Base-by-base conservation (phyloP, 2,113 vertebrate species). In the Salvelinus sp. region DNA sequence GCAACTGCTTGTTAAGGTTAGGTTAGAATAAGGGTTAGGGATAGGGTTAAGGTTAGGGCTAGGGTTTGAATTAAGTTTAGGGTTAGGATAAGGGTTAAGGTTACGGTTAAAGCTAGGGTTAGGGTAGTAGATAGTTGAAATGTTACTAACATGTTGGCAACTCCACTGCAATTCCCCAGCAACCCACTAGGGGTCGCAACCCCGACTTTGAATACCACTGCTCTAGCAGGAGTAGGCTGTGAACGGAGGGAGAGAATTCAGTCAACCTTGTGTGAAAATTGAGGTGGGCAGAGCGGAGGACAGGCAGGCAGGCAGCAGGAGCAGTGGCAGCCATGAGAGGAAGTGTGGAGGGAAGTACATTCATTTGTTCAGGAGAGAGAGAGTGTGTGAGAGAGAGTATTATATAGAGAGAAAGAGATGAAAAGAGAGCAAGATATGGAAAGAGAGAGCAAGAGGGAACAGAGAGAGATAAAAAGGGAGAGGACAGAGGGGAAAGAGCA, bases 201-300 rank as follows among this genome's bases (percentile, higher is more conserved):
- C 38, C 38, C 38, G 38, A 44, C 38, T 44, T 44, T 44, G 9
- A 44, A 44, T 44, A 12, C 38, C 38, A 44, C 50, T 23, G 58
- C n/a, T 22, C 58, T 66, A 66, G 64, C 3, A 28, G 64, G 25
- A 66, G 23, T 13, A 28, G 64, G 64, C 64, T 23, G 23, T 23
- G 10, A 28, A 28, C 3, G 70, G 27, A 30, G 65, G 63, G 70
- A 72, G 58, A 76, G 77, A 85, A 80, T 88, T 86, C 76, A 89
- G 83, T 88, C 86, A 86, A 83, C 66, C 81, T 79, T 70, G 84
- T 86, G 87, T 86, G 82, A 86, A 86, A 85, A 86, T 87, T 78
- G 85, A 84, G 74, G 0, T 73, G 33, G 83, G 81, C 80, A 76
- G 85, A 87, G 79, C 76, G 28, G n/a, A 28, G 54, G n/a, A n/a